Evolutionary conservation across 2,797 vertebrate species (phyloP), one percentile per base, ranked within the genome.

Genomic region (Brachyrhaphis roseni): DNA sequence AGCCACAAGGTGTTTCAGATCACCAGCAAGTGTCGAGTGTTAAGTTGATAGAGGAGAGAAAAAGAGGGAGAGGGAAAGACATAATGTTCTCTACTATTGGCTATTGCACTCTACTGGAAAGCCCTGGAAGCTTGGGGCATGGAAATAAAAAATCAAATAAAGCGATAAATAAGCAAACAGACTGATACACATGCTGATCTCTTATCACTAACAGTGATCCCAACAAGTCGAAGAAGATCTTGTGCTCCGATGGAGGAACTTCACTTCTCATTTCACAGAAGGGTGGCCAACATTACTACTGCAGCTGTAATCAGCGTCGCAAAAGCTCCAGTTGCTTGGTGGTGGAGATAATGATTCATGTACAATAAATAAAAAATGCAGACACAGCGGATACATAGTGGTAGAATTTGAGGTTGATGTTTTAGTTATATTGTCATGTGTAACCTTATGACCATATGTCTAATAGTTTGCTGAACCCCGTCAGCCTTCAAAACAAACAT

Each of bases 1-100:
- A 93, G 90, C 82, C 92, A 87, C 88, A 92, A 95, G 94, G 95
- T 95, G 95, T 95, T 95, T 94, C 84, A 87, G 95, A 96, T 90
- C 89, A 92, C 90, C 93, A 81, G 51, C 90, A 91, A 95, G 93
- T 92, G 94, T 92, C 92, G 88, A 93, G 89, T 84, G 90, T 91
- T 93, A 79, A 73, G 59, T 90, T 92, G 92, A 94, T 91, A 92
- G 83, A 79, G 55, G 74, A 70, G 77, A 28, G 72, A 73, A 31
- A 75, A 74, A 64, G 36, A 53, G 57, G 74, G 77, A 71, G 28
- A 46, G 71, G 28, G 46, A 57, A 36, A 31, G 64, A 51, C 71
- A 68, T 45, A 51, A 31, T 43, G 47, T 39, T 77, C 34, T 46
- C 79, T 36, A 20, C 31, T 64, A 49, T 72, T 41, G 46, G 75